Evolutionary conservation across 2,797 vertebrate genomes (phyloP).

Genomic region (Neoniphon sammara): DNA sequence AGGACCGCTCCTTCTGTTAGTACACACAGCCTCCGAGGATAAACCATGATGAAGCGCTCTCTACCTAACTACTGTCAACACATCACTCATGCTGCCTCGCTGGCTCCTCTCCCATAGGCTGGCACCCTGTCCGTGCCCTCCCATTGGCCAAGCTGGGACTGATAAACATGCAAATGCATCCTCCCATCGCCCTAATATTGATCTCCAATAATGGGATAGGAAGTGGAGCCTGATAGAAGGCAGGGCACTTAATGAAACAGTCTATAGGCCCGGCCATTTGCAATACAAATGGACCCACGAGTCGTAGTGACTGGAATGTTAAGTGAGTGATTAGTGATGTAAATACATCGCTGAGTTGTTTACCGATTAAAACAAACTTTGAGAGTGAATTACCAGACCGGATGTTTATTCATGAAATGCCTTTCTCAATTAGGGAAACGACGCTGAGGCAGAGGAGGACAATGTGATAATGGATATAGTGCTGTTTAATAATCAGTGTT

Average conservation of each 20-base stretch:
- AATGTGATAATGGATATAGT: neutral
- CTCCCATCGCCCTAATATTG: conserved; percentile 56
- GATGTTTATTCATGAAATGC: conserved; percentile 31
- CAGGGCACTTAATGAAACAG: conserved; percentile 63
- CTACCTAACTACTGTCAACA: conserved; percentile 55
- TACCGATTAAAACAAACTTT: conserved; percentile 44
- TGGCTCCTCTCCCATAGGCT: conserved; percentile 26
- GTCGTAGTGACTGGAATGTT: conserved; percentile 41
- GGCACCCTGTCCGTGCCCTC: conserved; percentile 6
- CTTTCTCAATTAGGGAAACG: conserved; percentile 2
- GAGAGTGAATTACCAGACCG: conserved; percentile 27
- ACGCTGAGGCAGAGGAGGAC: neutral
- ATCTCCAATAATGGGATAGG: conserved; percentile 72
- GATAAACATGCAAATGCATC: conserved; percentile 51
- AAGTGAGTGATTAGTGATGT: conserved; percentile 62
- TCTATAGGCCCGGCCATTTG: conserved; percentile 59
- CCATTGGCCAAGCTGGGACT: conserved; percentile 20
- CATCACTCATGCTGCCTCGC: conserved; percentile 54
- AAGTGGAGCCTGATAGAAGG: conserved; percentile 61
- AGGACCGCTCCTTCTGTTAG: conserved; percentile 20
- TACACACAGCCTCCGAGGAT: conserved; percentile 42
- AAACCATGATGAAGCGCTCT: conserved; percentile 55
- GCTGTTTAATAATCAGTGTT: neutral
- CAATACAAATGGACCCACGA: conserved; percentile 54
- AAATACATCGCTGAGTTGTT: conserved; percentile 60